Base-by-base conservation (phyloP, 2,797 vertebrate genomes). In the Gallinago solitaria region DNA sequence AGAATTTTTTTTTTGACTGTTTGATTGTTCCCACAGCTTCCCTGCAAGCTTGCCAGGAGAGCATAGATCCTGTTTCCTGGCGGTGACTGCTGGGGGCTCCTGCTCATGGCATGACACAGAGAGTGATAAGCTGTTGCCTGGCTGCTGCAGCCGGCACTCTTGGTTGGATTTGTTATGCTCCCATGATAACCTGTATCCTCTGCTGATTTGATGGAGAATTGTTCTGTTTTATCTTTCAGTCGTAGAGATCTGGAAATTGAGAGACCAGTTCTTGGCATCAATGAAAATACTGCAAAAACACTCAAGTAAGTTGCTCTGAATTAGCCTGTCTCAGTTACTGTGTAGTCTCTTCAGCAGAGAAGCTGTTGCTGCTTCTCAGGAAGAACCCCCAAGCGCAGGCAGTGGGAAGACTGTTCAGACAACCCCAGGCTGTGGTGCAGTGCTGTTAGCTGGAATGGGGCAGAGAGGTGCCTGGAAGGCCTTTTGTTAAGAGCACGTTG, bases 161-260 rank as follows among this genome's bases (percentile, higher is more conserved):
- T 33, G 30, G 15, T 33, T 93, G 39, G 12, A 54, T 75, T 90
- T 92, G 90, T 11, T 73, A 11, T 30, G 35, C 11, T 51, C 12
- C 48, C 16, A 11, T 7, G 3, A n/a, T 51, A 76, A n/a, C 18
- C 23, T 33, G 32, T 85, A 81, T 89, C n/a, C n/a, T 74, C 27
- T 87, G 56, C 30, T 54, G 54, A 25, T 54, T 19, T 90, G 65
- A 75, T 78, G 33, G 50, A 43, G 28, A 48, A 9, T 77, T 95
- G 47, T 54, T 97, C 89, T 78, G 43, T 53, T 96, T 96, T 92
- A 71, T 93, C 80, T 97, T 96, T 54, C 93, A 99, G 99, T 90
- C 99, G 99, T 33, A 97, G 95, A 95, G 99, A 99, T 92, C 95
- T 99, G 96, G 98, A 99, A 96, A 99, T 99, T 68, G 98, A 99